Percentiles rank a stretch among this genome's conserved stretches.
Conservation (phyloP, 2,113 vertebrate genomes). For the Craseonycteris thonglongyai region DNA sequence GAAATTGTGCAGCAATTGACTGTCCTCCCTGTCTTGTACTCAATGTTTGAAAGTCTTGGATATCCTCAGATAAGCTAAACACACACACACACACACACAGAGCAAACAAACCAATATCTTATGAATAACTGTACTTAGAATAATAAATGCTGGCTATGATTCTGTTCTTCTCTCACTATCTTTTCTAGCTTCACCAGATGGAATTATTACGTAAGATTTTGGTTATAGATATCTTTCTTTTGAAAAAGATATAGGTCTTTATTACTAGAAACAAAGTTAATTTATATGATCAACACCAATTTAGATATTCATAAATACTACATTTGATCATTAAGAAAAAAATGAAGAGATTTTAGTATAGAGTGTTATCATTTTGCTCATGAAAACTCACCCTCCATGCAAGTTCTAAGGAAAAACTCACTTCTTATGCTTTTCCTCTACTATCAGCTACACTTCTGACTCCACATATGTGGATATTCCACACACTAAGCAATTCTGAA, state of each 20-base stretch:
- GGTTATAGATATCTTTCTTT: background rate
- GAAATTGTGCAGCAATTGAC: background rate
- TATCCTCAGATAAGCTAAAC: background rate
- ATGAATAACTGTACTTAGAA: background rate
- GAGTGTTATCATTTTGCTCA: background rate
- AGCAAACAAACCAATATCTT: background rate
- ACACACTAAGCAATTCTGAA: background rate
- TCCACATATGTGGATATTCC: background rate
- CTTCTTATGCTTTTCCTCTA: background rate
- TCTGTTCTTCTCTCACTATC: background rate
- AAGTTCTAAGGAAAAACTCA: background rate
- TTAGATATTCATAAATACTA: background rate
- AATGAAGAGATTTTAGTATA: background rate
- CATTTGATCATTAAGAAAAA: conserved; percentile 17
- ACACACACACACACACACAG: background rate
- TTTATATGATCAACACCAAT: background rate
- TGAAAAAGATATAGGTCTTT: background rate
- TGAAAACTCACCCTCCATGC: background rate
- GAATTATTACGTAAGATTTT: background rate
- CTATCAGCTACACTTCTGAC: background rate
- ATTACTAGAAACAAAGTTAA: background rate
- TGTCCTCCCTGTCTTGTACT: background rate
- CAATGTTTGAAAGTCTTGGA: background rate
- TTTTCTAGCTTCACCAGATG: background rate
- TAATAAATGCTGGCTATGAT: background rate